Evolutionary conservation across 2,888 invertebrate species (phyloP).

Genomic region (Aspidapion aeneum): DNA sequence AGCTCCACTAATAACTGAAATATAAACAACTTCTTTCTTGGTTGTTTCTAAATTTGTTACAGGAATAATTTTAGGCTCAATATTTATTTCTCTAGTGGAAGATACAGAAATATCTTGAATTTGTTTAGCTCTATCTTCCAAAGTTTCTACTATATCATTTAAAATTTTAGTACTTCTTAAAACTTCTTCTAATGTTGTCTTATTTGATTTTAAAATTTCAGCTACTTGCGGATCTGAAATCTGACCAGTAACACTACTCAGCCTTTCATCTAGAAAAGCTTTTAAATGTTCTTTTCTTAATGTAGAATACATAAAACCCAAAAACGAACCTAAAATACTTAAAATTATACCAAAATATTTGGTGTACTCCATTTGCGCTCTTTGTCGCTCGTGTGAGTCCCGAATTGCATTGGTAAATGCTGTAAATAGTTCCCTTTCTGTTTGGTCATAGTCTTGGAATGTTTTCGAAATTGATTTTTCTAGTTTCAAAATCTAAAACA

Average conservation of each 20-base stretch:
- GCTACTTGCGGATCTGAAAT: conserved; percentile 4
- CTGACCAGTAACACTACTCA: conserved; percentile 19
- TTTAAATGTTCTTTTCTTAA: conserved; percentile 43
- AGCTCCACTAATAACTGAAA: not conserved
- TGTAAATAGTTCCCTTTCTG: conserved; percentile 72
- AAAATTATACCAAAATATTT: conserved; percentile 66
- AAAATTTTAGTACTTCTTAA: conserved; percentile 16
- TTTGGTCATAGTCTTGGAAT: conserved; percentile 64
- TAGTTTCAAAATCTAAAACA: conserved; percentile 53
- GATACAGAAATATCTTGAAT: too few species aligned
- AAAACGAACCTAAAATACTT: conserved; percentile 43
- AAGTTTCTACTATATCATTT: conserved; percentile 3
- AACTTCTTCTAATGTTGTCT: conserved; percentile 20
- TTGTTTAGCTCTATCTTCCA: not conserved
- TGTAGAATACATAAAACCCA: conserved; percentile 42
- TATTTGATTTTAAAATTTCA: conserved; percentile 16
- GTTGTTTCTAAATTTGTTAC: not conserved
- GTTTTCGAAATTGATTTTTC: conserved; percentile 60
- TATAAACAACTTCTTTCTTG: not conserved
- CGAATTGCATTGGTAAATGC: conserved; percentile 72
- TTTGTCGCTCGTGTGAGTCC: conserved; percentile 78
- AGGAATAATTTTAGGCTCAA: not conserved
- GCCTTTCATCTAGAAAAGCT: conserved; percentile 34
- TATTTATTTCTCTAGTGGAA: not conserved
- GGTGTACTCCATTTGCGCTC: conserved; percentile 76